Base-by-base conservation (phyloP, 2,888 invertebrate species). In the Catocala fraxini region DNA sequence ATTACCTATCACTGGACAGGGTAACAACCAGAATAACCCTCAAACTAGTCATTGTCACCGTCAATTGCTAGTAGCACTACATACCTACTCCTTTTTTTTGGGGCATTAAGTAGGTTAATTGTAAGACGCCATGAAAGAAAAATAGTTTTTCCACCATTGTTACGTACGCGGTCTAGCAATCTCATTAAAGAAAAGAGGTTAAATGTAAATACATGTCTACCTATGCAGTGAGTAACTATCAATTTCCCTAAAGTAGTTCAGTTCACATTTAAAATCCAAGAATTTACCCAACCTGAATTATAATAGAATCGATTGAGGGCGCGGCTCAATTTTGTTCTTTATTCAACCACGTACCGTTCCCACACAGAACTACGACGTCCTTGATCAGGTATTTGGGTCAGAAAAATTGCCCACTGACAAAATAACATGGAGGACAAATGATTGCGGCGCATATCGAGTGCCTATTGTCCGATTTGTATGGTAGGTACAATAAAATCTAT, bases 381-480 rank as follows among this genome's bases (percentile, higher is more conserved):
- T 93, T 93, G 91, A 81, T 83, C 75, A 83, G 74, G 88, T 87
- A 93, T 92, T 89, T 89, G 81, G 92, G 92, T 89, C 89, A 89
- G 80, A 83, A 88, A 89, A 89, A 91, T 90, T 89, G 83, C 85
- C 88, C 78, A 88, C 85, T 84, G 73, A 83, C 83, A 80, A 78
- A 84, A 78, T 80, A 70, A 86, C 85, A 88, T 83, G 82, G 83
- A 83, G 89, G 86, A 70, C 86, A 73, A 66, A 68, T 59, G 45
- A 68, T 78, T 80, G 82, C 76, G 72, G 43, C 83, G 92, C 89
- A 92, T 92, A 89, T 85, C 83, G 87, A 91, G 82, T 83, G 81
- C 69, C 85, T 73, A 92, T 93, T 93, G 93, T 92, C 79, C 83
- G 79, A 79, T 85, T 85, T 89, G 86, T 88, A 87, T 84, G 84